Conservation (phyloP, 2,888 invertebrate species). For the Ormia ochracea region DNA sequence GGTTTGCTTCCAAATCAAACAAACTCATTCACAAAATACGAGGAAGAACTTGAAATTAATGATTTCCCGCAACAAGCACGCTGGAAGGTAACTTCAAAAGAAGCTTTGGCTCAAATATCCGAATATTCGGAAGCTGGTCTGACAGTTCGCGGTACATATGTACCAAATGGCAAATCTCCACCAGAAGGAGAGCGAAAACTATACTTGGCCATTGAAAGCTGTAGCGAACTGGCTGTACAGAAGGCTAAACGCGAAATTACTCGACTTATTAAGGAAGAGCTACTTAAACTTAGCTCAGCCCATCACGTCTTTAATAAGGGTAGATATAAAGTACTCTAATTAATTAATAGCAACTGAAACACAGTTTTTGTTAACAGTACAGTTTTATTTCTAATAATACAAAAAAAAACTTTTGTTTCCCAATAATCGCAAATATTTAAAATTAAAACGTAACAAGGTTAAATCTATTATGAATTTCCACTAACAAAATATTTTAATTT, state of each 20-base stretch:
- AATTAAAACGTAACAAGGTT: constrained; percentile 8
- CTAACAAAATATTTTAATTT: too few relatives aligned
- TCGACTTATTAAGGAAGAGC: constrained; percentile 97
- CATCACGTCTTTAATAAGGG: constrained; percentile 93
- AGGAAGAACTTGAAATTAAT: constrained; percentile 99
- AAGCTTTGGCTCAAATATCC: constrained; percentile 97
- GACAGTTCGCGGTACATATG: constrained; percentile 98
- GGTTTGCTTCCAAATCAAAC: constrained; percentile 81
- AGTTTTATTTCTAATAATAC: constrained; percentile 38
- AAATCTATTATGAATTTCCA: not conserved
- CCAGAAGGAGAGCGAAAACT: constrained; percentile 96
- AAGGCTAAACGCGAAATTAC: constrained; percentile 98
- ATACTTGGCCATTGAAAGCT: constrained; percentile 98
- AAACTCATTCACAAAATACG: constrained; percentile 91
- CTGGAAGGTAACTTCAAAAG: constrained; percentile 98
- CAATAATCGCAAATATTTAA: constrained; percentile 44
- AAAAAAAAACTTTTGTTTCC: constrained; percentile 30
- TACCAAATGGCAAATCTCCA: constrained; percentile 90
- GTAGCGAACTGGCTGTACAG: constrained; percentile 95
- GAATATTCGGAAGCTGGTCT: constrained; percentile 99
- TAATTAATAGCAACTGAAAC: not conserved
- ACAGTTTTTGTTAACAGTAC: not conserved
- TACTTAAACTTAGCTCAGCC: constrained; percentile 91
- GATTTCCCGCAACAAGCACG: constrained; percentile 99
- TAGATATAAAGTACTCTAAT: constrained; percentile 93